phyloP scores from a whole-genome alignment of 1,140 invertebrate species.

The Plutomurus gul region DNA sequence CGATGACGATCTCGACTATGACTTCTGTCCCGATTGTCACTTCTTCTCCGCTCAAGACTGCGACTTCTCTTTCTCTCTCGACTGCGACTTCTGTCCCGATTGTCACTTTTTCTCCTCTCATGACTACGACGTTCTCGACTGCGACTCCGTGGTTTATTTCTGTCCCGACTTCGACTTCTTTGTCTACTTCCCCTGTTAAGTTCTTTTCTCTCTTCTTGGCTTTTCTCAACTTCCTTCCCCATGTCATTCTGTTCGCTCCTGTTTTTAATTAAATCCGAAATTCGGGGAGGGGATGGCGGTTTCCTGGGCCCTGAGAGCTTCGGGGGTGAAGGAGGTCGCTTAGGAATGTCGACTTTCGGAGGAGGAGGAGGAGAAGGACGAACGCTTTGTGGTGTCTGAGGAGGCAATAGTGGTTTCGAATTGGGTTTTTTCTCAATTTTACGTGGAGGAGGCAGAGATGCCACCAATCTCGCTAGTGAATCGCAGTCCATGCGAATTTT shows the following conservation, averaged over 20 bases:
- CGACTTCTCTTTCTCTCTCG: neutral
- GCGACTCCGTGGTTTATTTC: neutral
- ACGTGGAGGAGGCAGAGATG: neutral
- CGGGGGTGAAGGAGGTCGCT: neutral
- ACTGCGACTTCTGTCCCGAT: neutral
- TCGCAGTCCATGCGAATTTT: neutral
- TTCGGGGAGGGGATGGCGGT: neutral
- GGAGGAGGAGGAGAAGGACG: neutral
- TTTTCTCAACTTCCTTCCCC: neutral
- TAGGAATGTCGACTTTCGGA: neutral
- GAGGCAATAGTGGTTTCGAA: neutral
- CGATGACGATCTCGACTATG: too few species aligned
- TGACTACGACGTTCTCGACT: neutral
- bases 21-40: neutral
- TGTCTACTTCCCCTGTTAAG: neutral
- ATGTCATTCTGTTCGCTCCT: neutral
- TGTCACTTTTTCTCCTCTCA: too few species aligned
- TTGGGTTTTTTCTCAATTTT: neutral
- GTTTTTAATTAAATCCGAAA: neutral
- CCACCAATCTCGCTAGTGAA: neutral
- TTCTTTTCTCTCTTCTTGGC: neutral
- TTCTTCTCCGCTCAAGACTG: neutral
- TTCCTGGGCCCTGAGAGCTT: neutral
- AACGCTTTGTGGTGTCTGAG: neutral
- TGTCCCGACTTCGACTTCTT: neutral